Conservation (phyloP, 2,113 vertebrate genomes). For the Larimichthys crocea region DNA sequence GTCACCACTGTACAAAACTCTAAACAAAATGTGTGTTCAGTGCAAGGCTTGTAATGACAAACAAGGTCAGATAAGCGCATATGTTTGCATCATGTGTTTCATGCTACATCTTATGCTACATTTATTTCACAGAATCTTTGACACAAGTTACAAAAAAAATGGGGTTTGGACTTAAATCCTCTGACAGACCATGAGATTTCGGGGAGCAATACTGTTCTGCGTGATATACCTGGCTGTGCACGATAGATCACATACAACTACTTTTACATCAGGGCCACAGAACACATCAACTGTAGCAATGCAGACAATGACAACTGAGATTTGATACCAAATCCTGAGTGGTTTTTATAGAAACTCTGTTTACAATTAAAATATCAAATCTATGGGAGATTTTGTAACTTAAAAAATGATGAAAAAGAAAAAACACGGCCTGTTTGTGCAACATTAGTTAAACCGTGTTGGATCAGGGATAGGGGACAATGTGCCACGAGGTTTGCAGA, state of each 20-base stretch:
- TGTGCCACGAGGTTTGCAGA: constrained; percentile 17
- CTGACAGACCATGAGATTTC: constrained; percentile 26
- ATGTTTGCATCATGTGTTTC: constrained; percentile 44
- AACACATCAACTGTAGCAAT: constrained; percentile 58
- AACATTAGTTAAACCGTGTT: constrained; percentile 35
- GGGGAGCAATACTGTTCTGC: constrained; percentile 68
- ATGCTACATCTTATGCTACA: constrained; percentile 31
- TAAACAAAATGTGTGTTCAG: constrained; percentile 53
- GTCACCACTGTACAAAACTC: constrained; percentile 68
- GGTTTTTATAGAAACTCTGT: constrained; percentile 66
- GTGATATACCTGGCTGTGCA: constrained; percentile 50
- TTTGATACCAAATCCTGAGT: constrained; percentile 65
- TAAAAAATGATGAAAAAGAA: constrained; percentile 12
- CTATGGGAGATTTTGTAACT: constrained; percentile 38
- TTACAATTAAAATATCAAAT: constrained; percentile 58
- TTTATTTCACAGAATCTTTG: constrained; percentile 38
- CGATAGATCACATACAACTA: constrained; percentile 4
- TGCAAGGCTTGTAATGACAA: constrained; percentile 56
- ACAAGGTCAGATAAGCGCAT: constrained; percentile 42
- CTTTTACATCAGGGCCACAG: constrained; percentile 53
- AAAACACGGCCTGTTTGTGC: constrained; percentile 12
- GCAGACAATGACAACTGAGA: constrained; percentile 50
- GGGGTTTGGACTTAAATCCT: constrained; percentile 30
- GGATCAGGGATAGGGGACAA: constrained; percentile 14
- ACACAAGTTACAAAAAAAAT: constrained; percentile 20